phyloP scores from a whole-genome alignment of 2,888 invertebrate genomes.

The Hypomecis atomaria region DNA sequence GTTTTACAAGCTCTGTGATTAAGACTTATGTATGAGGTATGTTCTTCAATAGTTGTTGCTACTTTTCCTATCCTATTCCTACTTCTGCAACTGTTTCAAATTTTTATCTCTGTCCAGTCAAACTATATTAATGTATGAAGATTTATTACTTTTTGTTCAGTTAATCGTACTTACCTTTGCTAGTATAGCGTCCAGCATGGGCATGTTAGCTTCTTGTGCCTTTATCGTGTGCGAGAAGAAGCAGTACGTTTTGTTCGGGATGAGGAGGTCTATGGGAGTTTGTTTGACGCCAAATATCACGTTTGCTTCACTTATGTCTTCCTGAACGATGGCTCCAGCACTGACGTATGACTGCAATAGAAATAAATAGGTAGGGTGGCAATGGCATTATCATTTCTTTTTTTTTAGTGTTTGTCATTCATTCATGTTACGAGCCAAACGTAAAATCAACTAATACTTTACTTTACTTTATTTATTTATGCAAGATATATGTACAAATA shows the following conservation, averaged over 20 bases:
- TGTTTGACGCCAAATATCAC: slow-evolving; percentile 99
- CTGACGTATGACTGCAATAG: slow-evolving; percentile 91
- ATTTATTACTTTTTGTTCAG: not conserved
- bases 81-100: too few species aligned
- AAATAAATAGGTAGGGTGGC: slow-evolving; percentile 9
- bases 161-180: slow-evolving; percentile 87
- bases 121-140: too few species aligned
- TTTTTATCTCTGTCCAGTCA: too few species aligned
- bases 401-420: not conserved
- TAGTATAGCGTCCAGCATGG: slow-evolving; percentile 96
- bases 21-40: too few species aligned
- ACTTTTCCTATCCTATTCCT: too few species aligned
- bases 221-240: slow-evolving; percentile 99
- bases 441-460: too few species aligned
- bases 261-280: slow-evolving; percentile 94
- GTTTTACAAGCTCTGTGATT: too few species aligned
- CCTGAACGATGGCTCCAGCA: slow-evolving; percentile 96
- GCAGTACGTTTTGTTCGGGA: slow-evolving; percentile 98
- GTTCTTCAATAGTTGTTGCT: too few species aligned
- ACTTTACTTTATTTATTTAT: too few species aligned
- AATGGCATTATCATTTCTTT: not conserved
- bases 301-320: slow-evolving; percentile 98
- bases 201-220: slow-evolving; percentile 99
- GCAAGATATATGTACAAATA: too few species aligned
- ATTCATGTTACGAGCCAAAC: not conserved